Evolutionary conservation across 2,888 invertebrate species (phyloP), one percentile per base, ranked within the genome.

Genomic region (Platycnemis pennipes): DNA sequence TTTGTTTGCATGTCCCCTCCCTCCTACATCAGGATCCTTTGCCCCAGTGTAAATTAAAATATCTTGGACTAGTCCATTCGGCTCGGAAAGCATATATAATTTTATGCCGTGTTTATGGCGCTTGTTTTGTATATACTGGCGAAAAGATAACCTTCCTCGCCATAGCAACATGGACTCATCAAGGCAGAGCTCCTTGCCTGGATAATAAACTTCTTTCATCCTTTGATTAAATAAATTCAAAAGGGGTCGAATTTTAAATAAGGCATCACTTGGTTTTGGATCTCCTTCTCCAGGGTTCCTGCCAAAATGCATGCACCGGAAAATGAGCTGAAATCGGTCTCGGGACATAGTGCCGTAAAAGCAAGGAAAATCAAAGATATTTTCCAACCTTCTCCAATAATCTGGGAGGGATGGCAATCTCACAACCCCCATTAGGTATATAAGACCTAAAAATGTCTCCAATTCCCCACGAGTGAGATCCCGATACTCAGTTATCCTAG

Each of bases 81-180:
- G 95, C 94, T 96, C 96, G 13, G 96, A 95, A 2, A 96, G 95
- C 31, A 96, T 95, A 95, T 96, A 96, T 0, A 96, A 88, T 94
- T 96, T 96, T 0, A 96, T 95, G 1, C 96, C 96, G 95, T 96
- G 95, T 95, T 96, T 96, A 85, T 96, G 96, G 0, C 95, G 89
- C 95, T 96, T 96, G 53, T 95, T 95, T 95, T 96, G 95, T 13
- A 96, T 96, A 77, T 96, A 96, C 95, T 96, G 96, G 16, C 96
- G 94, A 94, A 96, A 95, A 88, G 94, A 95, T 44, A 96, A 94
- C 19, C 96, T 95, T 5, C 96, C 96, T 44, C 96, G 95, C 95
- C 96, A 96, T 77, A 96, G 94, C 0, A 96, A 95, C 96, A 96
- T 95, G 0, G 95, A 95, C 91, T 96, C 96, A 94, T 96, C 96